phyloP scores from a whole-genome alignment of 2,797 vertebrate genomes.

The Podarcis lilfordi region DNA sequence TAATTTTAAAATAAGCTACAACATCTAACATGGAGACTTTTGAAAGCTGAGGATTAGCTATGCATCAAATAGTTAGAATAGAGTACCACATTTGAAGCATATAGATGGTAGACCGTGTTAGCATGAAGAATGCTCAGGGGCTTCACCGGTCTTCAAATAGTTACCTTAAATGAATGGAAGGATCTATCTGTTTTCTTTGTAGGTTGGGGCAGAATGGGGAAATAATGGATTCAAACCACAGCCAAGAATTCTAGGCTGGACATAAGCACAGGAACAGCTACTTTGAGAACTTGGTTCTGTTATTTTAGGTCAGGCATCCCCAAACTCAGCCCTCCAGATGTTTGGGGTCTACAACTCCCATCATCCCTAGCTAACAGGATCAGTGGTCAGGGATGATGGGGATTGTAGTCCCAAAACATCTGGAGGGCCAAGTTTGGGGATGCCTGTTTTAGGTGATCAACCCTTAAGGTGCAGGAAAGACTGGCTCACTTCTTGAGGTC shows the following conservation, averaged over 20 bases:
- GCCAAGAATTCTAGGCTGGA: background rate
- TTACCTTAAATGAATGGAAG: background rate
- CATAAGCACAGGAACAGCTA: background rate
- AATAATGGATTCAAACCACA: background rate
- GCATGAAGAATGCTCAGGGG: background rate
- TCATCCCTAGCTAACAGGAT: too few species aligned
- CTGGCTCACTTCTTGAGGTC: background rate
- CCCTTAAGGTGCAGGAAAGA: background rate
- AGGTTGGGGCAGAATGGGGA: background rate
- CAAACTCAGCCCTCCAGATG: too few species aligned
- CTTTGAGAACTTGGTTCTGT: background rate
- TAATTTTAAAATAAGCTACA: constrained; percentile 61
- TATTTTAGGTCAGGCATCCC: background rate
- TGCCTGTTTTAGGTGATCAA: background rate
- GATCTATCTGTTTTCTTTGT: background rate
- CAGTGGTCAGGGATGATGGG: too few species aligned
- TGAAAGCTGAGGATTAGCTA: background rate
- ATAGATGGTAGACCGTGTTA: background rate
- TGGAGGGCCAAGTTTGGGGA: too few species aligned
- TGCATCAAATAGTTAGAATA: background rate
- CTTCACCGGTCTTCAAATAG: background rate
- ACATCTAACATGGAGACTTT: background rate
- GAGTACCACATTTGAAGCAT: background rate
- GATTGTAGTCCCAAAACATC: too few species aligned
- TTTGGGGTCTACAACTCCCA: too few species aligned